Conservation (phyloP, 2,113 vertebrate species). For the Calidris pugnax region DNA sequence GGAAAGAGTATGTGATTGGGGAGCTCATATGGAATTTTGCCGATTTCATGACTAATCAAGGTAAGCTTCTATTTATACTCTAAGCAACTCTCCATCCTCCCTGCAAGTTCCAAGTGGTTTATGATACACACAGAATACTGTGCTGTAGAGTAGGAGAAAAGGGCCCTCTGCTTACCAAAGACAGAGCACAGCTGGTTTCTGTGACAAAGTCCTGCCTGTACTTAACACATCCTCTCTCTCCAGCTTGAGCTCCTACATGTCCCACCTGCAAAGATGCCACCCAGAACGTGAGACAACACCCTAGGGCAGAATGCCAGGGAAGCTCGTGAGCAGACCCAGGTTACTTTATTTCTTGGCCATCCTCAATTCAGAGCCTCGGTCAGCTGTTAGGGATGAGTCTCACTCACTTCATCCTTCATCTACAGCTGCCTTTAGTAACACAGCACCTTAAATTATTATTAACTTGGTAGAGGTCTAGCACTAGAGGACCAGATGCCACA, state of each 20-base stretch:
- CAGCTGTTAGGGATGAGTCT: neutral
- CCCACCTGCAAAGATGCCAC: neutral
- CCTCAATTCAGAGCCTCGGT: neutral
- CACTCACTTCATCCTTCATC: neutral
- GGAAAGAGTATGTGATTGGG: conserved; percentile 87
- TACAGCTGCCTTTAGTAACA: neutral
- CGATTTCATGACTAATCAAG: conserved; percentile 93
- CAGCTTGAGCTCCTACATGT: neutral
- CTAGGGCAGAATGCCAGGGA: neutral
- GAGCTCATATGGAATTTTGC: conserved; percentile 99
- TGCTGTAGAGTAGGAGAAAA: neutral
- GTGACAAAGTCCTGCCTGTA: neutral
- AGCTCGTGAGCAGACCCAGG: neutral
- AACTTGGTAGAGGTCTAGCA: neutral
- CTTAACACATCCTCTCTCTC: neutral
- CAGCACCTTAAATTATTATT: neutral
- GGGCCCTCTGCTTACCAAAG: neutral
- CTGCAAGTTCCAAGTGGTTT: neutral
- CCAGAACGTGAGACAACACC: rapidly evolving
- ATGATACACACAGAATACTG: neutral
- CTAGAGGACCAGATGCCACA: neutral
- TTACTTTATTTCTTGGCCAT: neutral
- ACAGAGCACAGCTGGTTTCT: neutral
- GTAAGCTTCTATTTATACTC: conserved; percentile 63
- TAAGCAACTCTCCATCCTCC: neutral